phyloP scores from a whole-genome alignment of 2,888 invertebrate species.

The Archaeoteleia sp. region DNA sequence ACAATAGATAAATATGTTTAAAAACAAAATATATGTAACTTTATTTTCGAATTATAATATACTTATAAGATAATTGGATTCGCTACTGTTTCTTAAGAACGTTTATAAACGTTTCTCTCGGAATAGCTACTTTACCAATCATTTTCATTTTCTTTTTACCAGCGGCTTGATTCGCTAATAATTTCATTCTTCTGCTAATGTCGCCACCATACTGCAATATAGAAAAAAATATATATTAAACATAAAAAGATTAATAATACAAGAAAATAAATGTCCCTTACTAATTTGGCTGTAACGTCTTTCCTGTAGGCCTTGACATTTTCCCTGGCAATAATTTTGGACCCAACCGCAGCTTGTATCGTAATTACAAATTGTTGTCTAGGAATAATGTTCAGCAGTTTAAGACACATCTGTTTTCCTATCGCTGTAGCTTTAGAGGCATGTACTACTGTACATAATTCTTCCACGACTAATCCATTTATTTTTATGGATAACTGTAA shows the following conservation, averaged over 20 bases:
- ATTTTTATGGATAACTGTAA: slow-evolving; percentile 79
- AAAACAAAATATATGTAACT: too few relatives aligned
- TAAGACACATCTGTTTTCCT: slow-evolving; percentile 83
- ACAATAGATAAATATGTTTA: too few relatives aligned
- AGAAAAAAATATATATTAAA: slow-evolving; percentile 18
- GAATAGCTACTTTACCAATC: slow-evolving; percentile 93
- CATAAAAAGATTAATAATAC: slow-evolving; percentile 15
- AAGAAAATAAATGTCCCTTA: slow-evolving; percentile 74
- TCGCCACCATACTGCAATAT: slow-evolving; percentile 90
- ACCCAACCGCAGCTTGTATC: slow-evolving; percentile 88
- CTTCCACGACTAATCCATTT: slow-evolving; percentile 88
- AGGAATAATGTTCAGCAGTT: slow-evolving; percentile 89
- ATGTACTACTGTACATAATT: slow-evolving; percentile 89
- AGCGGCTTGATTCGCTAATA: slow-evolving; percentile 91
- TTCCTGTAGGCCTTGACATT: slow-evolving; percentile 91
- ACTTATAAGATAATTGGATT: too few relatives aligned
- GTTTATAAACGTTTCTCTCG: slow-evolving; percentile 95
- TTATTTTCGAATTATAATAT: too few relatives aligned
- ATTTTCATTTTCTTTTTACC: slow-evolving; percentile 95
- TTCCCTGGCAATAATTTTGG: slow-evolving; percentile 89
- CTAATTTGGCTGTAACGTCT: slow-evolving; percentile 95
- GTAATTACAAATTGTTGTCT: slow-evolving; percentile 86
- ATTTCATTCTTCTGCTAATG: slow-evolving; percentile 90
- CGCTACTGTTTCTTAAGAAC: too few relatives aligned
- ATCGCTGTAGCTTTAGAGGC: slow-evolving; percentile 79